Evolutionary conservation across 2,888 invertebrate genomes (phyloP).

Genomic region (Crocallis elinguaria): DNA sequence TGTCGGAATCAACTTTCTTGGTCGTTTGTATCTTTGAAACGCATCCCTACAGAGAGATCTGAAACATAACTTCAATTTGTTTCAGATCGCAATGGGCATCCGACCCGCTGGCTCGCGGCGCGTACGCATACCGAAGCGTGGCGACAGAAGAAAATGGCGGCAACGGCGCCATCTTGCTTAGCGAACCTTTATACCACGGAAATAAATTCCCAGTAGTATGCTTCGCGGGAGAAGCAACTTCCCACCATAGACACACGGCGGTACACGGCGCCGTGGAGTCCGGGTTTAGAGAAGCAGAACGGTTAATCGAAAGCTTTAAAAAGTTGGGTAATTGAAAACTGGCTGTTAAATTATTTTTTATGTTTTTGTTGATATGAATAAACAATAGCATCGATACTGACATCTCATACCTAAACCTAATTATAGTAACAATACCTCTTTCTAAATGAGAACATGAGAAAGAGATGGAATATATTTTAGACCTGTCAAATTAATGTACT

Average conservation of each 20-base stretch:
- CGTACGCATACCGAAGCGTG: constrained; percentile 87
- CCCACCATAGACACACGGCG: constrained; percentile 86
- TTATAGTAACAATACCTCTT: too few relatives aligned
- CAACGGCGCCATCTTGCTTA: constrained; percentile 76
- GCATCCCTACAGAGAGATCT: neutral
- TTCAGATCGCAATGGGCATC: constrained; percentile 87
- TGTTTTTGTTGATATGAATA: neutral
- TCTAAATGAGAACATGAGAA: too few relatives aligned
- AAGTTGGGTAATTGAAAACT: neutral
- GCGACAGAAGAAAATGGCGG: constrained; percentile 82
- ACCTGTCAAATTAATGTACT: too few relatives aligned
- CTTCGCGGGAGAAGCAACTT: constrained; percentile 89
- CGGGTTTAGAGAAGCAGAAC: constrained; percentile 89
- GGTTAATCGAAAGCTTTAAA: constrained; percentile 72
- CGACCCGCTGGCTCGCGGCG: constrained; percentile 85
- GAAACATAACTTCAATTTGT: constrained; percentile 18
- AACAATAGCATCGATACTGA: too few relatives aligned
- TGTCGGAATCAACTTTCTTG: too few relatives aligned
- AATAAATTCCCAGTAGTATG: constrained; percentile 79
- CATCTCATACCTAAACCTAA: too few relatives aligned
- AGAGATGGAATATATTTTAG: too few relatives aligned
- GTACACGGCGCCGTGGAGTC: constrained; percentile 90
- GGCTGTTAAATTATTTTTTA: neutral
- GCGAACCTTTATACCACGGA: constrained; percentile 77
- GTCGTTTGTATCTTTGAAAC: too few relatives aligned